Evolutionary conservation across 2,888 invertebrate genomes (phyloP), one percentile per base, ranked within the genome.

Genomic region (Eueremaeus valkanovi): DNA sequence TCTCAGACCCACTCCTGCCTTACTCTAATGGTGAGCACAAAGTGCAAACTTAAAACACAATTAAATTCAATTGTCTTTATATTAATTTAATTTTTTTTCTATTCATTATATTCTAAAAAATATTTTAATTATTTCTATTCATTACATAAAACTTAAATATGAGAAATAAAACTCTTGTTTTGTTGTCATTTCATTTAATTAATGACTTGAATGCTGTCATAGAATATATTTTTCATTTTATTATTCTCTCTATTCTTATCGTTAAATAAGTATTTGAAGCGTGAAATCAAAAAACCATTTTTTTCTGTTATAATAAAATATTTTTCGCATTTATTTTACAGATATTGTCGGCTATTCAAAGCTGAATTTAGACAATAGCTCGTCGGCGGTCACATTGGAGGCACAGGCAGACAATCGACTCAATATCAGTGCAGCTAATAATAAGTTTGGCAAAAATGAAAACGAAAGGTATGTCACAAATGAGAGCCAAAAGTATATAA

Each of bases 1-100:
- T 79, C n/a, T 73, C 77, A 9, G 75, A 75, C 18, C 76, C 63
- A 33, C 63, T 63, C 18, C 33, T 63, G 63, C 63, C 63, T 63
- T 63, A 63, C n/a, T 33, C 1, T 33, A 24, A 16, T 29, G 63
- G 63, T 63, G 21, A 8, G 63, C n/a, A 49, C n/a, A 2, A 11
- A 49, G 21, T 13, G 21, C n/a, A n/a, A n/a, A n/a, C n/a, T n/a
- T 40, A 40, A 40, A 5, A 13, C 49, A n/a, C n/a, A n/a, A n/a
- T n/a, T n/a, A 36, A 36, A 36, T 8, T 36, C 11, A 36, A 36
- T 36, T 36, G 5, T 11, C 6, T 36, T 36, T 36, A 36, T 11
- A 36, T 36, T 36, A 8, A 8, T 36, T 8, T 8, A 36, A 36
- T 36, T 36, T 5, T 36, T 36, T 36, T 36, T 36, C 36, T 11